phyloP scores from a whole-genome alignment of 30 jellyfish, hydroid and myxozoan genomes.

The Aurelia sp. region DNA sequence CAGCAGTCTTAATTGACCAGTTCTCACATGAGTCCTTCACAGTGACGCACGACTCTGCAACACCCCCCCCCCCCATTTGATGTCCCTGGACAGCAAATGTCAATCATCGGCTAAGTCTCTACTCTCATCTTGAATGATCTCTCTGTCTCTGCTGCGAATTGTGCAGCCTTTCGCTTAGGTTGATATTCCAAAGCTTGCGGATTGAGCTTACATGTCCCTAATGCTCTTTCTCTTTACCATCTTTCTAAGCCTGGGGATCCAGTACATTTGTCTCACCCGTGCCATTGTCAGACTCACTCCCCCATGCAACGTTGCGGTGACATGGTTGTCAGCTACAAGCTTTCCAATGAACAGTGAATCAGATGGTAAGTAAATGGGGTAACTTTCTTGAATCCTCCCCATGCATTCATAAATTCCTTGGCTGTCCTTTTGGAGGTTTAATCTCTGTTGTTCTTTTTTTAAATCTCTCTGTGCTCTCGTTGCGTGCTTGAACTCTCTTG shows the following conservation, averaged over 20 bases:
- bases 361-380: constrained; percentile 55
- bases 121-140: background rate
- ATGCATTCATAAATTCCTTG: constrained; percentile 27
- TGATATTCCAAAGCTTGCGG: constrained; percentile 22
- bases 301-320: constrained; percentile 46
- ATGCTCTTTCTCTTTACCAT: constrained; percentile 40
- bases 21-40: too few relatives aligned
- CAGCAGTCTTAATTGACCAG: too few relatives aligned
- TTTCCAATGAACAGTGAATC: constrained; percentile 28
- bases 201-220: background rate
- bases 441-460: constrained; percentile 28
- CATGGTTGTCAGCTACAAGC: constrained; percentile 27
- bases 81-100: constrained; percentile 18
- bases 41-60: background rate
- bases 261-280: constrained; percentile 30
- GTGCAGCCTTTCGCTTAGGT: constrained; percentile 19
- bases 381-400: constrained; percentile 59
- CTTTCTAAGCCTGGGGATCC: constrained; percentile 53
- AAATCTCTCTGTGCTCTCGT: constrained; percentile 26
- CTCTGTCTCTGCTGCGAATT: background rate
- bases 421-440: constrained; percentile 35
- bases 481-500: constrained; percentile 10
- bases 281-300: constrained; percentile 57
- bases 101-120: constrained; percentile 6
- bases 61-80: constrained; percentile 41